Evolutionary conservation across 2,113 vertebrate genomes (phyloP).

Genomic region (Tragelaphus scriptus): DNA sequence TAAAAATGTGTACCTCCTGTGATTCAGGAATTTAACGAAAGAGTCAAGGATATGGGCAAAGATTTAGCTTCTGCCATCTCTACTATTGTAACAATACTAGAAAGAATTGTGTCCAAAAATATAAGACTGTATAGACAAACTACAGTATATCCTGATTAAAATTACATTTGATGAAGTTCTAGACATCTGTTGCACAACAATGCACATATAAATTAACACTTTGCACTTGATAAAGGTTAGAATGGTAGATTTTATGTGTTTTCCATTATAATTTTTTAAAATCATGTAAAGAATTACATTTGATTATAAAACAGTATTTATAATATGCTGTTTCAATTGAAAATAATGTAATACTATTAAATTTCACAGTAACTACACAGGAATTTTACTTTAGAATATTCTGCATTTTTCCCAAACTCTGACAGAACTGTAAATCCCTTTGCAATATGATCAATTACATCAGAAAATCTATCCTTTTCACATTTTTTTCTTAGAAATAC

Average conservation of each 20-base stretch:
- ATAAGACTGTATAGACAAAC: not conserved
- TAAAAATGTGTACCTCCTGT: not conserved
- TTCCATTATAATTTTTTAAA: not conserved
- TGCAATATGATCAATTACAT: not conserved
- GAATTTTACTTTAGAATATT: not conserved
- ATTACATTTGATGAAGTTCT: slow-evolving; percentile 8
- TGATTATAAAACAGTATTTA: not conserved
- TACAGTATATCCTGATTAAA: not conserved
- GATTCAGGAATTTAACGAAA: slow-evolving; percentile 20
- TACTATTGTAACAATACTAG: not conserved
- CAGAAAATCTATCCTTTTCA: not conserved
- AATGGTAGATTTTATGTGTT: not conserved
- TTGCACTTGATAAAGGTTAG: not conserved
- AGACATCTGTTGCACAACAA: not conserved
- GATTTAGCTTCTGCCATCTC: not conserved
- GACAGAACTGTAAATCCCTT: not conserved
- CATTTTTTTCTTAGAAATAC: not conserved
- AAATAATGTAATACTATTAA: not conserved
- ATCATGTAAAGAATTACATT: not conserved
- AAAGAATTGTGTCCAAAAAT: not conserved
- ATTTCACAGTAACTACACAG: not conserved
- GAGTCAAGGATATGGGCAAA: not conserved
- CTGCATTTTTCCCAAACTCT: not conserved
- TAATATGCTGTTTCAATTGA: not conserved
- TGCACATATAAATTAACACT: not conserved